Evolutionary conservation across 2,113 vertebrate genomes (phyloP), one percentile per base, ranked within the genome.

Genomic region (Empidonax traillii): DNA sequence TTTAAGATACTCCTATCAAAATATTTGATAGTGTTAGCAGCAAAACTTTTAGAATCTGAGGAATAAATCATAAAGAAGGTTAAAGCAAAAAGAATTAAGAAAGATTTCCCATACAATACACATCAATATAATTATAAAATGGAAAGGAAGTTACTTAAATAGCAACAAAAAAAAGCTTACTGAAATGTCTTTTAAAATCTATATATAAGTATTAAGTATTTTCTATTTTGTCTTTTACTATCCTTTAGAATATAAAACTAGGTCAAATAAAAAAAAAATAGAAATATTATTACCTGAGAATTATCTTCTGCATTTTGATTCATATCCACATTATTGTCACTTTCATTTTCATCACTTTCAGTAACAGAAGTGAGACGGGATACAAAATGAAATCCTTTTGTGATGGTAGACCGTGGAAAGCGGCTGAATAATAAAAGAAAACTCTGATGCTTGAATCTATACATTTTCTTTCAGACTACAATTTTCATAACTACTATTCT

Each of bases 261-360:
- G 68, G 44, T 51, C 15, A 68, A 77, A 5, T 47, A 74, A 23
- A 58, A 89, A 67, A 94, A 47, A 81, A 52, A 21, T 5, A 65
- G 22, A 13, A 85, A 90, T 83, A 61, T n/a, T 52, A 73, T 96
- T 98, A 99, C 99, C 98, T 98, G 94, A 61, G 81, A 96, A 58
- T 53, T 35, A 33, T 97, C 96, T 63, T 61, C 69, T 43, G 30
- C 39, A 89, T 85, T 49, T 80, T 47, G 75, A 90, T 75, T 96
- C 61, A 90, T 12, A 37, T 94, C 94, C 35, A 59, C 66, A 62
- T 76, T 89, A 90, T 52, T 87, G 30, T 93, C 85, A 76, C 4
- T 74, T 49, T 95, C 56, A 51, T 62, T 96, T 97, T 98, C 98
- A 88, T 98, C 98, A 77, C 24, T 96, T 98, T 99, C 99, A 61